Percentiles rank a stretch among this genome's conserved stretches.
phyloP scores from a whole-genome alignment of 2,888 invertebrate species.

The Polydesmus complanatus region DNA sequence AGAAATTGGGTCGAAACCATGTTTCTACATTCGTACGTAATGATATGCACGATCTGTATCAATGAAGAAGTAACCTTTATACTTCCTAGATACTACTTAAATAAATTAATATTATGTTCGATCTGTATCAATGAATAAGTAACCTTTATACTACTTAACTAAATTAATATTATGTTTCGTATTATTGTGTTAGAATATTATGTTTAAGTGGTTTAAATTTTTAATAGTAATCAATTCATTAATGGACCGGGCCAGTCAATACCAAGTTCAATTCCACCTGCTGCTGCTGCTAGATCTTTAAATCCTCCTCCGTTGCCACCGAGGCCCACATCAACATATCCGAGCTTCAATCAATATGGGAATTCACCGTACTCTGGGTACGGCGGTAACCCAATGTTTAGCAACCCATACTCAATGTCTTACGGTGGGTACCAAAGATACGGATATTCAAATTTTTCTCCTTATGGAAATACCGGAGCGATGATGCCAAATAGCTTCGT shows the following conservation, averaged over 20 bases:
- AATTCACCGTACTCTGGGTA: neutral
- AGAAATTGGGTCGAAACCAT: too few relatives aligned
- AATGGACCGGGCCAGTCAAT: neutral
- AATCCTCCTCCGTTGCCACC: slow-evolving; percentile 22
- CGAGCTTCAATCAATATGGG: slow-evolving; percentile 5
- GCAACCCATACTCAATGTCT: neutral
- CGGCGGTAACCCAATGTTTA: neutral
- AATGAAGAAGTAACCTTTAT: too few relatives aligned
- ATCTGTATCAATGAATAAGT: too few relatives aligned
- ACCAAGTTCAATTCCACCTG: neutral
- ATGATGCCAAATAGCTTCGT: slow-evolving; percentile 41
- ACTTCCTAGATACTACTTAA: too few relatives aligned
- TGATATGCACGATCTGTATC: too few relatives aligned
- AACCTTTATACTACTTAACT: too few relatives aligned
- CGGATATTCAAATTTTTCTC: slow-evolving; percentile 6
- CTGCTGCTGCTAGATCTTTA: neutral
- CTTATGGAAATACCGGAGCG: slow-evolving; percentile 10
- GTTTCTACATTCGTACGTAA: too few relatives aligned
- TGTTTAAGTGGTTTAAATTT: too few relatives aligned
- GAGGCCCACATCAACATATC: slow-evolving; percentile 17
- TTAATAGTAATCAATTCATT: too few relatives aligned
- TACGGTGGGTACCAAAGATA: slow-evolving; percentile 24
- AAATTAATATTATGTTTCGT: too few relatives aligned
- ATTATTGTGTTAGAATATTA: too few relatives aligned
- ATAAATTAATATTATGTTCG: too few relatives aligned